A percentile compares a stretch with the other conserved stretches of the same genome.
These are phyloP conservation scores for Tilapia sparmanii DNA, from an alignment of 2,113 vertebrate species.

Conservation along the genomic window DNA sequence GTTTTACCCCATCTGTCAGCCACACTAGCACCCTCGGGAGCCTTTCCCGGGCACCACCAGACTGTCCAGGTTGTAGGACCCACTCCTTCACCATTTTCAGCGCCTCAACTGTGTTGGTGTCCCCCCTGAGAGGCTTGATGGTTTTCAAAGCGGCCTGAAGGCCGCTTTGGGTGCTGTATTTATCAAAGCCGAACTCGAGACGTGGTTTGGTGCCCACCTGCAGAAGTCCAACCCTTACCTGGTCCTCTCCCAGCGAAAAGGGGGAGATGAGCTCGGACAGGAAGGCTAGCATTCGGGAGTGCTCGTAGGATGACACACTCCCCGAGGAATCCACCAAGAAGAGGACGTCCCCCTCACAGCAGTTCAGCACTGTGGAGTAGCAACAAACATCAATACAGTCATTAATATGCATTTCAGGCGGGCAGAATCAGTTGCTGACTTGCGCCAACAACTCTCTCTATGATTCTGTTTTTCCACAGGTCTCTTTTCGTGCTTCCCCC, in stretches of 20 bases:
- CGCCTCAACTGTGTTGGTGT: conserved; percentile 88
- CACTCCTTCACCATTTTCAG: conserved; percentile 74
- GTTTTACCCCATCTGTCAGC: conserved; percentile 91
- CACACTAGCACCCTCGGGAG: conserved; percentile 91
- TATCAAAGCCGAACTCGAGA: conserved; percentile 83
- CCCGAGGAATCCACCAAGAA: conserved; percentile 92
- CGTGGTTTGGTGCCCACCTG: conserved; percentile 85
- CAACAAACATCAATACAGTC: not conserved
- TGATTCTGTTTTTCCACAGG: conserved; percentile 32
- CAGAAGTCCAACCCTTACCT: conserved; percentile 83
- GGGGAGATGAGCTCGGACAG: conserved; percentile 81
- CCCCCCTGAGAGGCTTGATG: conserved; percentile 79
- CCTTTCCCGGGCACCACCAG: conserved; percentile 57
- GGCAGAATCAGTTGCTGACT: not conserved
- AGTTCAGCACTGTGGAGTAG: conserved; percentile 63
- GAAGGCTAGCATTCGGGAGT: conserved; percentile 82
- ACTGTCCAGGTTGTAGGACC: conserved; percentile 53
- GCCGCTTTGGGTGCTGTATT: conserved; percentile 36
- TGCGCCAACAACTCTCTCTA: not conserved
- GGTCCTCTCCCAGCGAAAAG: conserved; percentile 78
- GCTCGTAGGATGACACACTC: conserved; percentile 89
- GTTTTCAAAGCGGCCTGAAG: conserved; percentile 70
- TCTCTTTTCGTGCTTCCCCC: not conserved
- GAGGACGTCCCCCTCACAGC: conserved; percentile 83
- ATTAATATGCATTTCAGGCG: not conserved